These are phyloP conservation scores for Cacatua alba DNA, from an alignment of 2,113 vertebrate species.

Conservation along the genomic window DNA sequence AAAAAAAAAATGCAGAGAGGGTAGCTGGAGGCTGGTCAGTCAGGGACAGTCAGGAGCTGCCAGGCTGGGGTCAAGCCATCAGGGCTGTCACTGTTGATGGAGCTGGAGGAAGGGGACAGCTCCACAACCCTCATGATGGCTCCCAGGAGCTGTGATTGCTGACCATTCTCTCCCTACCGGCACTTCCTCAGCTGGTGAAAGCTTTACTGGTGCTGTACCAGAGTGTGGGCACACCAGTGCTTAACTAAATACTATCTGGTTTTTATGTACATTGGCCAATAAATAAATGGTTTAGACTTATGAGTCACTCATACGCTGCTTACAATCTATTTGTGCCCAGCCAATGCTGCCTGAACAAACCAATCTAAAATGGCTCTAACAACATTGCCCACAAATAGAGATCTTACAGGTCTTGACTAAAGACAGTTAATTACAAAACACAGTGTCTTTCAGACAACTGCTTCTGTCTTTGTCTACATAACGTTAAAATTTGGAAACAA, in stretches of 20 bases:
- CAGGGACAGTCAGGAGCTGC: neutral
- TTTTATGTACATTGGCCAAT: neutral
- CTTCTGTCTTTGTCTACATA: neutral
- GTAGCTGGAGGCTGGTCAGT: neutral
- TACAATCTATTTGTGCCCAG: neutral
- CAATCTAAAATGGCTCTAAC: neutral
- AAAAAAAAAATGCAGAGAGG: neutral
- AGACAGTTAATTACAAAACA: neutral
- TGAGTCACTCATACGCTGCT: neutral
- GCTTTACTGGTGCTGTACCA: neutral
- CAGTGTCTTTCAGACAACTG: neutral
- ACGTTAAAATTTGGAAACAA: neutral
- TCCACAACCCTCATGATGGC: neutral
- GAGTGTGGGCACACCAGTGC: neutral
- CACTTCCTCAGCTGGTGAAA: neutral
- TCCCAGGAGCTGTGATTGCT: rapidly evolving
- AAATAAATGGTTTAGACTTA: neutral
- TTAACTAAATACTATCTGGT: neutral
- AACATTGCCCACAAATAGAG: neutral
- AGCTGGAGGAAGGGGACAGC: neutral
- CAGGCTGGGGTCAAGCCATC: neutral
- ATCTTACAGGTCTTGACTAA: neutral
- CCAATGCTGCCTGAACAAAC: neutral
- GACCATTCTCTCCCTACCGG: neutral
- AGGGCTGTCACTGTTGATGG: neutral